Evolutionary conservation across 2,797 vertebrate species (phyloP).

Genomic region (Mormyrops attenuatus): DNA sequence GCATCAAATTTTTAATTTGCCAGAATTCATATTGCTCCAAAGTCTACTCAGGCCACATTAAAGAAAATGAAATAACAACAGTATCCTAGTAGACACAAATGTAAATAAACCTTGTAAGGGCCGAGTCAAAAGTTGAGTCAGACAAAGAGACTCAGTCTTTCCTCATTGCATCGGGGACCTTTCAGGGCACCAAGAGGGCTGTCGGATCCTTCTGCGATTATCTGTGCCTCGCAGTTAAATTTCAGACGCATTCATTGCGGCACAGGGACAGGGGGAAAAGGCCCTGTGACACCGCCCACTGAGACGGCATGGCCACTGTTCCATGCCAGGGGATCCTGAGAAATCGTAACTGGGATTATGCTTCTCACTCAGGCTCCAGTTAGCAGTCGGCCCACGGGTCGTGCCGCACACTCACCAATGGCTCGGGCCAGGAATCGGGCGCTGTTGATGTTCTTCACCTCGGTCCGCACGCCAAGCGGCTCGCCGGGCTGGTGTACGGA

Average conservation of each 20-base stretch:
- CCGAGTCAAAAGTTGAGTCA: not conserved
- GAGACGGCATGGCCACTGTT: not conserved
- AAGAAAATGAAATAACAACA: not conserved
- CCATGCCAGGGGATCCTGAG: not conserved
- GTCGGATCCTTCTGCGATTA: not conserved
- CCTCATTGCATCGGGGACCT: not conserved
- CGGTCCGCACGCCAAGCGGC: constrained; percentile 79
- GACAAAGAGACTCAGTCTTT: not conserved
- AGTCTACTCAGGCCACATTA: not conserved
- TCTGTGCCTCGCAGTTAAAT: not conserved
- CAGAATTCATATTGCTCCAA: not conserved
- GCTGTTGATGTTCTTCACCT: constrained; percentile 98
- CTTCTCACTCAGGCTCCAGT: not conserved
- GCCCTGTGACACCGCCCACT: not conserved
- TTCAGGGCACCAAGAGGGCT: not conserved
- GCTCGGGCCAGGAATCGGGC: constrained; percentile 78
- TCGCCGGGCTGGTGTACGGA: constrained; percentile 86
- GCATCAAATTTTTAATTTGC: not conserved
- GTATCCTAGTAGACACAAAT: not conserved
- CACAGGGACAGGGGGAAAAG: not conserved
- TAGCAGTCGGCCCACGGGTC: not conserved
- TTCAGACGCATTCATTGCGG: not conserved
- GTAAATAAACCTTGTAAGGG: not conserved
- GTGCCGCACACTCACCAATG: constrained; percentile 59
- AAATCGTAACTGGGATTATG: not conserved